These are phyloP conservation scores for Standfussiana lucernea DNA, from an alignment of 2,888 invertebrate species.

Conservation along the genomic window DNA sequence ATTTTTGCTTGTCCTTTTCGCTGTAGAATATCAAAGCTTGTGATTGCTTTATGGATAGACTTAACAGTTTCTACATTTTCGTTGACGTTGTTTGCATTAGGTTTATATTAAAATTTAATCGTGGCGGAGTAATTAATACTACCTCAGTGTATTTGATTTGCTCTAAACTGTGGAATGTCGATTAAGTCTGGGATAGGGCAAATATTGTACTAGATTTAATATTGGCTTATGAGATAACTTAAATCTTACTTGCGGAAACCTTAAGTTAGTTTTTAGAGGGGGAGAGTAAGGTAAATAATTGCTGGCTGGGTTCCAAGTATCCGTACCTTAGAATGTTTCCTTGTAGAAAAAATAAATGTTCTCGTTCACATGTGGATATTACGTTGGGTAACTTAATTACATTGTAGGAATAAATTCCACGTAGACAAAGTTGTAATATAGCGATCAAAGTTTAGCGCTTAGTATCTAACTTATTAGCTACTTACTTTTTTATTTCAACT, in stretches of 20 bases:
- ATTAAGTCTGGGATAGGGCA: slow-evolving; percentile 47
- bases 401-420: not conserved
- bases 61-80: slow-evolving; percentile 67
- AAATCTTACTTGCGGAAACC: slow-evolving; percentile 32
- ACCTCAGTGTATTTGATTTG: slow-evolving; percentile 38
- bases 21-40: slow-evolving; percentile 67
- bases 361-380: slow-evolving; percentile 20
- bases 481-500: not conserved
- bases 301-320: slow-evolving; percentile 54
- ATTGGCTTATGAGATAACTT: slow-evolving; percentile 56
- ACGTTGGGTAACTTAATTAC: slow-evolving; percentile 39
- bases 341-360: slow-evolving; percentile 24
- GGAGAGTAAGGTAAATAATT: slow-evolving; percentile 51
- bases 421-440: not conserved
- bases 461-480: not conserved
- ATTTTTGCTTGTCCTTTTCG: slow-evolving; percentile 76
- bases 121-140: slow-evolving; percentile 39
- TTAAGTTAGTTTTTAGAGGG: slow-evolving; percentile 49
- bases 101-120: slow-evolving; percentile 57
- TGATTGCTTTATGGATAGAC: slow-evolving; percentile 68
- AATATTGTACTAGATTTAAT: slow-evolving; percentile 55
- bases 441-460: not conserved
- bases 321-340: slow-evolving; percentile 39
- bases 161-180: slow-evolving; percentile 49
- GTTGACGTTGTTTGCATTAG: slow-evolving; percentile 63